Conservation (phyloP, 2,797 vertebrate genomes). For the Bradypodion ventrale region DNA sequence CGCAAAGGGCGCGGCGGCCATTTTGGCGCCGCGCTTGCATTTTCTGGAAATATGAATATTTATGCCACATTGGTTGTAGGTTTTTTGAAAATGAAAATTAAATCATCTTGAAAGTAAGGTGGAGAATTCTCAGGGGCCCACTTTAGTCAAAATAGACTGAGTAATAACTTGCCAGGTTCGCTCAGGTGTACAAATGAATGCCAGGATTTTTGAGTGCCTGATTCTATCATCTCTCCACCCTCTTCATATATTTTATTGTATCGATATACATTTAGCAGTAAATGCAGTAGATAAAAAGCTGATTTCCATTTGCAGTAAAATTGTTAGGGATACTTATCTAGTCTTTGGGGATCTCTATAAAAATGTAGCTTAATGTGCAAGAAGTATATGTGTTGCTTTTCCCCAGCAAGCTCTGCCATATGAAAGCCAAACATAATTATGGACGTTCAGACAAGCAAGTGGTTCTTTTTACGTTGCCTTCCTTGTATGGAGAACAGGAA, state of each 20-base stretch:
- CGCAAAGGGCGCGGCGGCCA: too few species aligned
- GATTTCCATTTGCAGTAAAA: constrained; percentile 68
- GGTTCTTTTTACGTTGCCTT: neutral
- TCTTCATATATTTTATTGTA: constrained; percentile 67
- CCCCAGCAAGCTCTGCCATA: neutral
- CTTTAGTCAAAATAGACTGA: constrained; percentile 66
- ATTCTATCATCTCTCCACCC: constrained; percentile 47
- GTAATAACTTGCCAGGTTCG: constrained; percentile 62
- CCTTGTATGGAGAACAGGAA: neutral
- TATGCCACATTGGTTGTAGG: constrained; percentile 67
- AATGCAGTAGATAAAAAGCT: constrained; percentile 67
- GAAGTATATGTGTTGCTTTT: constrained; percentile 16
- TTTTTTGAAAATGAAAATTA: constrained; percentile 67
- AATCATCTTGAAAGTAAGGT: constrained; percentile 56
- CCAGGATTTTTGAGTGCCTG: constrained; percentile 62
- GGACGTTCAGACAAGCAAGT: neutral
- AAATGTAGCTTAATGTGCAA: constrained; percentile 45
- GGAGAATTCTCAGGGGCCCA: constrained; percentile 61
- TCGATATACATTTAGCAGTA: constrained; percentile 63
- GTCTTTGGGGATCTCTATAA: constrained; percentile 60
- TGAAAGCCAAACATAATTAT: neutral
- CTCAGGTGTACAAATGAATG: constrained; percentile 69
- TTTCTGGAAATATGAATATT: constrained; percentile 62
- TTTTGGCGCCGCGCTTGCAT: too few species aligned
- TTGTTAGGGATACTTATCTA: constrained; percentile 60